Percentiles rank a stretch among this genome's conserved stretches.
phyloP scores from a whole-genome alignment of 2,888 invertebrate species.

The Ischnus inquisitorius region DNA sequence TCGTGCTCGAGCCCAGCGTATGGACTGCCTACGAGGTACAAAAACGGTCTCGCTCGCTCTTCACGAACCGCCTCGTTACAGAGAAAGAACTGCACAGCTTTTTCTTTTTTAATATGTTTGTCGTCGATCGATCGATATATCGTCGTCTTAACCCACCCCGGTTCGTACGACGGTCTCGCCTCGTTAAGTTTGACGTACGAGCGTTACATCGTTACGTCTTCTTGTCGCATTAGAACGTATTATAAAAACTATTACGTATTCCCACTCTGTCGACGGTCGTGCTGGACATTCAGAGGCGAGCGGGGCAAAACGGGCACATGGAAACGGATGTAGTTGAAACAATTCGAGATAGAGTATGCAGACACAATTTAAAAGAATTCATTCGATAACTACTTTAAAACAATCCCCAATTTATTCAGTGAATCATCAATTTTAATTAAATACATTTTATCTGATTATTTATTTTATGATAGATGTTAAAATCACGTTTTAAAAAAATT shows the following conservation, averaged over 20 bases:
- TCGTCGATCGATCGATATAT: slow-evolving; percentile 12
- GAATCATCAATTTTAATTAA: too few relatives aligned
- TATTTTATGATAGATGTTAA: too few relatives aligned
- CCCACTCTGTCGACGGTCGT: not conserved
- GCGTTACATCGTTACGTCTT: slow-evolving; percentile 8
- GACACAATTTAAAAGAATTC: too few relatives aligned
- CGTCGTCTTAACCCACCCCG: slow-evolving; percentile 13
- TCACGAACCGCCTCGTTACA: not conserved
- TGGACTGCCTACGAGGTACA: slow-evolving; percentile 79
- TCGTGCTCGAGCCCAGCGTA: slow-evolving; percentile 74
- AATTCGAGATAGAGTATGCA: too few relatives aligned
- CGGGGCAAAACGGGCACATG: too few relatives aligned
- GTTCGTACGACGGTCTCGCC: slow-evolving; percentile 11
- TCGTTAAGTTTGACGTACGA: slow-evolving; percentile 29
- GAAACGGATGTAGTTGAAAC: too few relatives aligned
- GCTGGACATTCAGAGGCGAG: too few relatives aligned
- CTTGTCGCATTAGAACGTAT: not conserved
- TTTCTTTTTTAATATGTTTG: not conserved
- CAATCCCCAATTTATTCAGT: too few relatives aligned
- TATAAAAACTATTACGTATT: not conserved
- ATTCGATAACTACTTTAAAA: too few relatives aligned
- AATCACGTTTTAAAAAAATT: too few relatives aligned
- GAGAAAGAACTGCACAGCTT: not conserved
- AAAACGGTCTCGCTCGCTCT: slow-evolving; percentile 1
- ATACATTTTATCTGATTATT: too few relatives aligned